Conservation (phyloP, 2,797 vertebrate genomes). For the Benthosema pterotum region DNA sequence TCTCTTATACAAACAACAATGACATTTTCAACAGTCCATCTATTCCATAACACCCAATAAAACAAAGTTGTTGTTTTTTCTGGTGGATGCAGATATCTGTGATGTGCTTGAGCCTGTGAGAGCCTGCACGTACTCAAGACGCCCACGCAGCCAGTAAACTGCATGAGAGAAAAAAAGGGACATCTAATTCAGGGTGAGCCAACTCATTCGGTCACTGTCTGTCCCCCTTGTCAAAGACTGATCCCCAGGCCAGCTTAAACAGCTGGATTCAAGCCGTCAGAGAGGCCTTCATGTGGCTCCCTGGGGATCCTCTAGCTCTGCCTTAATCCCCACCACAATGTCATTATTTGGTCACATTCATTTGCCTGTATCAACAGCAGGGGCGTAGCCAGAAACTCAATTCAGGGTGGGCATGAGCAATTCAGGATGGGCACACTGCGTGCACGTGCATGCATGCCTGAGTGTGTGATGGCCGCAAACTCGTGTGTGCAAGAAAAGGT, state of each 20-base stretch:
- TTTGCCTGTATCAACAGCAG: neutral
- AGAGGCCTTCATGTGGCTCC: conserved; percentile 44
- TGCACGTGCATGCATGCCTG: too few relatives aligned
- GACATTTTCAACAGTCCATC: neutral
- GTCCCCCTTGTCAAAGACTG: conserved; percentile 49
- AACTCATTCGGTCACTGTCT: conserved; percentile 61
- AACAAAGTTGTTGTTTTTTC: too few relatives aligned
- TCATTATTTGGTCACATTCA: conserved; percentile 14
- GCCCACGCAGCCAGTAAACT: conserved; percentile 40
- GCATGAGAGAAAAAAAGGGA: conserved; percentile 45
- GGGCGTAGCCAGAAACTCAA: too few relatives aligned
- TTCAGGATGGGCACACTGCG: too few relatives aligned
- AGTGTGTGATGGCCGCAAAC: too few relatives aligned
- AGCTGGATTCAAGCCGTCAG: conserved; percentile 60
- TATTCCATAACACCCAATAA: conserved; percentile 1
- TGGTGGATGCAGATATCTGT: conserved; percentile 3
- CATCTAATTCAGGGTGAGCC: conserved; percentile 57
- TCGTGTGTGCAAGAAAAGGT: too few relatives aligned
- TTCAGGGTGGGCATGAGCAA: too few relatives aligned
- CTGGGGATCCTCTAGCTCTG: conserved; percentile 24
- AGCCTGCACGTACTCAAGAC: conserved; percentile 38
- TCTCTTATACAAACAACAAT: neutral
- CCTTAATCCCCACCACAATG: neutral
- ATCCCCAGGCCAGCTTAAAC: conserved; percentile 55
- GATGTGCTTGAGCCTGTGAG: conserved; percentile 28